Conservation (phyloP, 1,140 invertebrate species). For the Diprion similis region DNA sequence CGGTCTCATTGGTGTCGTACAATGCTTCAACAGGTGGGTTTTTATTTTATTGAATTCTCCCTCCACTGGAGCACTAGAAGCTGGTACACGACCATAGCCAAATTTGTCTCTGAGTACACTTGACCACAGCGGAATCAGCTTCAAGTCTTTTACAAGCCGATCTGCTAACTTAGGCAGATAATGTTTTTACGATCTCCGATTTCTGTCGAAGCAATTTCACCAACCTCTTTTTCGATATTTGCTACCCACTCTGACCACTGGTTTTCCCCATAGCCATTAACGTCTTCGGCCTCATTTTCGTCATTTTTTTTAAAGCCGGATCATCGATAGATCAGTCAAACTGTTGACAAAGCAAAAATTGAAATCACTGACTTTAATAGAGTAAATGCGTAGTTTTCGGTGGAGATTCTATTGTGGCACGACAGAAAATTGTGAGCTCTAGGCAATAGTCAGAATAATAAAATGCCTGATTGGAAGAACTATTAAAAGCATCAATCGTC, state of each 20-base stretch:
- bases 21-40: neutral
- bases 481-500: too few species aligned
- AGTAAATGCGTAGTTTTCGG: too few species aligned
- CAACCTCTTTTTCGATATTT: conserved; percentile 3
- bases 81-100: conserved; percentile 25
- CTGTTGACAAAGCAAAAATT: neutral
- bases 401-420: too few species aligned
- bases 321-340: neutral
- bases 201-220: neutral
- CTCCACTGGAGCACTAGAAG: conserved; percentile 22
- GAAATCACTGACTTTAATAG: too few species aligned
- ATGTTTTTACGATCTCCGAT: neutral
- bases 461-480: too few species aligned
- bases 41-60: too few species aligned
- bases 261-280: conserved; percentile 3
- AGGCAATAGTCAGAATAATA: too few species aligned
- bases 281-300: neutral
- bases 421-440: too few species aligned
- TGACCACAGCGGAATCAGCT: conserved; percentile 20
- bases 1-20: neutral
- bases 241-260: conserved; percentile 9
- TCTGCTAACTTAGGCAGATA: neutral
- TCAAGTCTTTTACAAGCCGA: conserved; percentile 12
- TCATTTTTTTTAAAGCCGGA: neutral
- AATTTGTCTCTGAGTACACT: conserved; percentile 6